phyloP scores from a whole-genome alignment of 2,797 vertebrate genomes.

The Pipistrellus nathusii region DNA sequence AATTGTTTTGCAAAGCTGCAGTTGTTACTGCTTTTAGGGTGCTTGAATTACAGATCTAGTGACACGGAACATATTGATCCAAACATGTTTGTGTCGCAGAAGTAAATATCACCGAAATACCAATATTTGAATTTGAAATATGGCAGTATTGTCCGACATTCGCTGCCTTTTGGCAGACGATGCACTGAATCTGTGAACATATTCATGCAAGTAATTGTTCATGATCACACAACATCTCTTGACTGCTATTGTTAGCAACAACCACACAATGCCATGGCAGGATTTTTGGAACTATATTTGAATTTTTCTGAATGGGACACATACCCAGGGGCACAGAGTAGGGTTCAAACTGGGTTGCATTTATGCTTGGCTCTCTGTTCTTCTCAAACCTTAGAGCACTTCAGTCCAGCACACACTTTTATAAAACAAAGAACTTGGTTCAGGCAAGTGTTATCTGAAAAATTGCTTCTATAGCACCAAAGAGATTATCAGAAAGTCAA shows the following conservation, averaged over 20 bases:
- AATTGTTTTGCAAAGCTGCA: constrained; percentile 61
- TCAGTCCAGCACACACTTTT: background rate
- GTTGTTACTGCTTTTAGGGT: constrained; percentile 47
- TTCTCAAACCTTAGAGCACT: background rate
- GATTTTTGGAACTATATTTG: constrained; percentile 41
- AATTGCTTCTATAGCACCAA: background rate
- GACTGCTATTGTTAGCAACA: constrained; percentile 60
- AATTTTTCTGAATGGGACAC: constrained; percentile 62
- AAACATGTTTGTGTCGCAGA: constrained; percentile 52
- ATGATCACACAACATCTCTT: constrained; percentile 59
- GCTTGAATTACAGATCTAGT: constrained; percentile 50
- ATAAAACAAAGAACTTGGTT: constrained; percentile 18
- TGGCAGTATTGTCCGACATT: constrained; percentile 48
- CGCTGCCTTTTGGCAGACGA: constrained; percentile 66
- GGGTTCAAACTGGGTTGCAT: background rate
- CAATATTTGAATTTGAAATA: constrained; percentile 77
- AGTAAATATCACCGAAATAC: constrained; percentile 69
- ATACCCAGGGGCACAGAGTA: background rate
- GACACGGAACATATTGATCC: constrained; percentile 60
- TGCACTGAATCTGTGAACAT: constrained; percentile 48
- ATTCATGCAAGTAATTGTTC: constrained; percentile 65
- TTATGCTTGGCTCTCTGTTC: constrained; percentile 45
- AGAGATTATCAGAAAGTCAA: constrained; percentile 61
- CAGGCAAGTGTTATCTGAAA: constrained; percentile 39
- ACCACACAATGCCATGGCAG: constrained; percentile 13